These are phyloP conservation scores for Drosophila subquinaria DNA, from an alignment of 2,888 invertebrate genomes.

Conservation along the genomic window DNA sequence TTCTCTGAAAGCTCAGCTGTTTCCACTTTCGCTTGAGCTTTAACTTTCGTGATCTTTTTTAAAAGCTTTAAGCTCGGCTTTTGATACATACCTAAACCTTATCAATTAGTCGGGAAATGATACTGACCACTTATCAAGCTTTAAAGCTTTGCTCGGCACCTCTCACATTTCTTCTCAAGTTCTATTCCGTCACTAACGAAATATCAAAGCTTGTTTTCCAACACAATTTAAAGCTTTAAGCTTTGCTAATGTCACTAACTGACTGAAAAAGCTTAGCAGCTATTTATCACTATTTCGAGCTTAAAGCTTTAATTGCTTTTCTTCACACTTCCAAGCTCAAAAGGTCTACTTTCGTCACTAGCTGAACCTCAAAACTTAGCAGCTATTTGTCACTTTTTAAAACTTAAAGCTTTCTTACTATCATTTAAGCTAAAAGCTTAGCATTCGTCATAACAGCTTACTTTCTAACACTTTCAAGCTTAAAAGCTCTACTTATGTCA, in stretches of 20 bases:
- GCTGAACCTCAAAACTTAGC: not conserved
- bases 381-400: not conserved
- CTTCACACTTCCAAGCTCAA: not conserved
- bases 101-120: not conserved
- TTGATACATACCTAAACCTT: not conserved
- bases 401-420: not conserved
- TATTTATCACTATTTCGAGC: not conserved
- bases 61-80: not conserved
- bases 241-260: not conserved
- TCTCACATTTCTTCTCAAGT: not conserved
- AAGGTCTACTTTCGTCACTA: not conserved
- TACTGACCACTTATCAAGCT: too few species aligned
- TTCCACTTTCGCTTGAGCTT: not conserved
- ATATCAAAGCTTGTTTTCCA: not conserved
- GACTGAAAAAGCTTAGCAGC: not conserved
- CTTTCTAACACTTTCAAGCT: not conserved
- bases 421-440: not conserved
- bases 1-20: constrained; percentile 2
- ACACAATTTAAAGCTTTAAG: not conserved
- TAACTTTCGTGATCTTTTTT: not conserved
- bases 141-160: not conserved
- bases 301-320: not conserved
- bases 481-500: not conserved
- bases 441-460: not conserved
- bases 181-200: not conserved